phyloP scores from a whole-genome alignment of 2,113 vertebrate genomes.

The Aegotheles bennettii region DNA sequence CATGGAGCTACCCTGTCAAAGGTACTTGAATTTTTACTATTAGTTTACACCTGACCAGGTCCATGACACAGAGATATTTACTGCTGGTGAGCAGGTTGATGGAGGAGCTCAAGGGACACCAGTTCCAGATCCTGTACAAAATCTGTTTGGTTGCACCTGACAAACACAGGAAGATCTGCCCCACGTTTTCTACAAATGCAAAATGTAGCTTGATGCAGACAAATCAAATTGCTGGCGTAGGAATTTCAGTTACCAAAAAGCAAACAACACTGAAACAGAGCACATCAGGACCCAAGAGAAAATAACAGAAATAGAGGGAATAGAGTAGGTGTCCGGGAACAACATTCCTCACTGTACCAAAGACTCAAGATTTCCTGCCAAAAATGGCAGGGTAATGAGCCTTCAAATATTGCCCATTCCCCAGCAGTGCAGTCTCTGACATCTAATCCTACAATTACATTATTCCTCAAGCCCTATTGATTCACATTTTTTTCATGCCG shows the following conservation, averaged over 20 bases:
- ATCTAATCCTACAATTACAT: too few species aligned
- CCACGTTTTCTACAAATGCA: neutral
- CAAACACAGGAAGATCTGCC: neutral
- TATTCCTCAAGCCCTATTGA: neutral
- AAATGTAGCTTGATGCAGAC: neutral
- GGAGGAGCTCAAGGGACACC: neutral
- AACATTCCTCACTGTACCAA: neutral
- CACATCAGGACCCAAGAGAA: neutral
- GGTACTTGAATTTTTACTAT: neutral
- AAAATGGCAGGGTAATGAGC: neutral
- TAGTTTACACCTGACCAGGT: neutral
- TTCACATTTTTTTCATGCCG: neutral
- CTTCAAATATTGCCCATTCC: neutral
- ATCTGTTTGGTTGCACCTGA: neutral
- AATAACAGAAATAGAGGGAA: neutral
- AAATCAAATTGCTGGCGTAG: neutral
- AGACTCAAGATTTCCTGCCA: neutral
- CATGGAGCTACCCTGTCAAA: neutral
- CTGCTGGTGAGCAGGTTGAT: neutral
- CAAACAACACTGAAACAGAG: neutral
- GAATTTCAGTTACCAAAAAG: neutral
- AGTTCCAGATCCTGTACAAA: neutral
- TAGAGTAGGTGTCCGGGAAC: neutral
- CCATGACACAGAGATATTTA: neutral
- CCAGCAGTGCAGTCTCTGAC: neutral